phyloP scores from a whole-genome alignment of 2,797 vertebrate species.

The Rhadinocentrus ornatus region DNA sequence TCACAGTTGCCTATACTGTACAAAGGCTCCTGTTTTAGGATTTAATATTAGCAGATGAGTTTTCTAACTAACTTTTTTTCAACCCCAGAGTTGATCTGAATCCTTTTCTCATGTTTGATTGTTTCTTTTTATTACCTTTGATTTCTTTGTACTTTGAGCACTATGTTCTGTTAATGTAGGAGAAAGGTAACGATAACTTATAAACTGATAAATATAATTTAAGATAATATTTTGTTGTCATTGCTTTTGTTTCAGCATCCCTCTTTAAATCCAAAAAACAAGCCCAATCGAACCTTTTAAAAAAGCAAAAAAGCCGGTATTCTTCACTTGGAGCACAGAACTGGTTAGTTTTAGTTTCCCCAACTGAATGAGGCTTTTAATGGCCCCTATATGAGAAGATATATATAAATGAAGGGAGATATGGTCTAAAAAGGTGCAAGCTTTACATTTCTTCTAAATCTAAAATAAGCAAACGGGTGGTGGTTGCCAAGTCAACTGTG shows the following conservation, averaged over 20 bases:
- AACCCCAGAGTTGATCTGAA: not conserved
- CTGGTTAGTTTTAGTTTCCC: not conserved
- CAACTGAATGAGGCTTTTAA: not conserved
- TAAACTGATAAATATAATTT: slow-evolving; percentile 30
- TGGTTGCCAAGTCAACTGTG: too few species aligned
- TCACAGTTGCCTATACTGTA: slow-evolving; percentile 5
- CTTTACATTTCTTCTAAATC: not conserved
- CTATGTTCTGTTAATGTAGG: slow-evolving; percentile 4
- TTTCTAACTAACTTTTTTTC: not conserved
- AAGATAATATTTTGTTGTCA: slow-evolving; percentile 12
- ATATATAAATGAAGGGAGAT: not conserved
- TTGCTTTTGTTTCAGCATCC: not conserved
- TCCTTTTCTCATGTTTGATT: slow-evolving; percentile 6
- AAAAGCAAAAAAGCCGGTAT: not conserved
- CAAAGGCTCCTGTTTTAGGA: not conserved
- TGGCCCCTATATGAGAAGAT: too few species aligned
- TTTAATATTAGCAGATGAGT: slow-evolving; percentile 18
- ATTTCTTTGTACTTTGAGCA: slow-evolving; percentile 25
- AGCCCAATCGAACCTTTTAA: not conserved
- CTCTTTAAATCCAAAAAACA: not conserved
- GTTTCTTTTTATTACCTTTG: not conserved
- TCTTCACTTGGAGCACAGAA: not conserved
- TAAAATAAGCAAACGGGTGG: not conserved
- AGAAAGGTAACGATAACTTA: slow-evolving; percentile 7
- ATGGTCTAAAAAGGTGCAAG: not conserved